Evolutionary conservation across 2,888 invertebrate genomes (phyloP), one percentile per base, ranked within the genome.

Genomic region (Mechanitis mazaeus): DNA sequence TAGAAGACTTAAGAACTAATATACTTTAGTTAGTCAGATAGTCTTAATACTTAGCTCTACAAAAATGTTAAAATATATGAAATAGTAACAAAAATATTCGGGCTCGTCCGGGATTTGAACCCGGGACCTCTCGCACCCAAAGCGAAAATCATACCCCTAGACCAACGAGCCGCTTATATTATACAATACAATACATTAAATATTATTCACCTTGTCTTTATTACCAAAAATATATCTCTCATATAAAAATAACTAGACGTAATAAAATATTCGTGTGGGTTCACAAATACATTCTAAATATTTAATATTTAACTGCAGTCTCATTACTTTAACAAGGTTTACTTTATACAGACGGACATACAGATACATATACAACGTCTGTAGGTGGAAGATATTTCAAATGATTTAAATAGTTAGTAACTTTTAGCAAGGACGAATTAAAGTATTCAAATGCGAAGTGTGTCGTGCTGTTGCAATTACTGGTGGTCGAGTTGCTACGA

Each of bases 31-130:
- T 42, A 38, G 38, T 2, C 38, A 6, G 38, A 38, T 38, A 38
- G 38, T 38, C 5, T 38, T 38, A 38, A 2, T 20, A 20, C 5
- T 38, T 6, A 7, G 38, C 38, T 38, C 4, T 7, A 6, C 7
- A 38, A 38, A 38, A 6, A 7, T 12, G 28, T n/a, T 28, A 47
- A 47, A 2, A n/a, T 28, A n/a, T 2, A 2, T 6, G 4, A 2
- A 12, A 6, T 12, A n/a, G 28, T 7, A 6, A 3, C 9, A 28
- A 50, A 50, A 31, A 50, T 9, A 11, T 31, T 11, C 11, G 91
- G 90, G 90, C 90, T 90, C 90, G 90, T 90, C 90, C 90, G 90
- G 91, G 90, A 91, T 90, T 91, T 91, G 90, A 91, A 91, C 90
- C 90, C 90, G 90, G 90, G 90, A 90, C 91, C 91, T 90, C 90